These are phyloP conservation scores for Columbina picui DNA, from an alignment of 2,113 vertebrate genomes.

Conservation along the genomic window DNA sequence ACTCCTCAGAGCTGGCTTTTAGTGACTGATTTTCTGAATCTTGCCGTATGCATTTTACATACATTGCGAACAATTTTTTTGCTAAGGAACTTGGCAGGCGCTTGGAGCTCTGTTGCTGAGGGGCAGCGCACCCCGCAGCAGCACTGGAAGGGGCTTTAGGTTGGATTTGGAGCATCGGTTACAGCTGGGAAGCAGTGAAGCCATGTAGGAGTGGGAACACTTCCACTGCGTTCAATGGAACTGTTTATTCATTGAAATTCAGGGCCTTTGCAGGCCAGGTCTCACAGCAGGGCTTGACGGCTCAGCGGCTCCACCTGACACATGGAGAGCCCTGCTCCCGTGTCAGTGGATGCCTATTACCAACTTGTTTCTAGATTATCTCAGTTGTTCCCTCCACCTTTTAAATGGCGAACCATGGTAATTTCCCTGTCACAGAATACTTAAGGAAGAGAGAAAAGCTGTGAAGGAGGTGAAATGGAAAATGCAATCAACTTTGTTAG, in stretches of 20 bases:
- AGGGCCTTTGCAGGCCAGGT: not conserved
- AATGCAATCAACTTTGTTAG: constrained; percentile 30
- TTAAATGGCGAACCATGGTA: constrained; percentile 23
- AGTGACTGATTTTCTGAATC: not conserved
- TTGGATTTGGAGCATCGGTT: not conserved
- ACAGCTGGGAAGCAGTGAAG: not conserved
- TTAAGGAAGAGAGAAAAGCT: constrained; percentile 18
- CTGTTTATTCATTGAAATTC: not conserved
- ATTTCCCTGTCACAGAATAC: constrained; percentile 47
- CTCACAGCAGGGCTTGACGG: not conserved
- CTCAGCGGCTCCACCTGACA: not conserved
- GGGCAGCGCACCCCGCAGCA: not conserved
- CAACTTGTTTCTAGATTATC: constrained; percentile 1
- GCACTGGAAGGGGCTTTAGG: not conserved
- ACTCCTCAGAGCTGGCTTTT: not conserved
- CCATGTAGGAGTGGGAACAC: not conserved
- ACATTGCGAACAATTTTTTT: not conserved
- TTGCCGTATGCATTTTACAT: not conserved
- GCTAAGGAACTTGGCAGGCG: not conserved
- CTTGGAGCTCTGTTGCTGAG: not conserved
- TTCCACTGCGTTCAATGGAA: not conserved
- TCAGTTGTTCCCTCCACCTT: constrained; percentile 26
- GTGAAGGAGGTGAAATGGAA: constrained; percentile 58
- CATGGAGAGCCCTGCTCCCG: not conserved
- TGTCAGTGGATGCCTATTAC: not conserved